phyloP scores from a whole-genome alignment of 2,888 invertebrate species.

The Papilio protenor region DNA sequence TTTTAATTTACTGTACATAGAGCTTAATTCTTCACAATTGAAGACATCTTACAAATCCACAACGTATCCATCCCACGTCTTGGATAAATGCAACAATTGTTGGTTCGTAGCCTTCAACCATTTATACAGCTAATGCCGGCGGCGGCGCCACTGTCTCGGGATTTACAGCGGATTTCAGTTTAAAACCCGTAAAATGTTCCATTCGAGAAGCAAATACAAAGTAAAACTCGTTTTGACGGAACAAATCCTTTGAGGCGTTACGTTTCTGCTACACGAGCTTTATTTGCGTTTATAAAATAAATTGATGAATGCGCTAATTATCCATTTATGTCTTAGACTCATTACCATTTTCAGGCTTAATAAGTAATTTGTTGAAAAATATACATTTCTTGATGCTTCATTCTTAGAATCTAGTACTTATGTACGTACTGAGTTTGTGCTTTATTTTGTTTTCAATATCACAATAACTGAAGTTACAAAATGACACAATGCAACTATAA shows the following conservation, averaged over 20 bases:
- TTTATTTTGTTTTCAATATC: too few species aligned
- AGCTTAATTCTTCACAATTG: not conserved
- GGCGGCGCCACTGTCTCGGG: conserved; percentile 26
- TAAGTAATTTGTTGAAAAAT: too few species aligned
- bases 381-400: too few species aligned
- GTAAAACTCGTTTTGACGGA: conserved; percentile 27
- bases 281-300: conserved; percentile 4
- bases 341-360: too few species aligned
- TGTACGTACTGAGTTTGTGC: too few species aligned
- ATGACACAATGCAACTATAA: too few species aligned
- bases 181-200: conserved; percentile 37
- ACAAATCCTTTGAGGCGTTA: conserved; percentile 20
- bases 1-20: not conserved
- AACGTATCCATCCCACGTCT: conserved; percentile 9
- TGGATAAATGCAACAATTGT: conserved; percentile 30
- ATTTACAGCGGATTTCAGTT: conserved; percentile 35
- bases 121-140: conserved; percentile 32
- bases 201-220: conserved; percentile 29
- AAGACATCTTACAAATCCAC: conserved; percentile 6
- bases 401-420: too few species aligned
- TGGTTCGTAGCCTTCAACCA: conserved; percentile 26
- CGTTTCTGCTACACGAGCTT: conserved; percentile 16
- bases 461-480: too few species aligned
- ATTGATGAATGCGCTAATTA: not conserved
- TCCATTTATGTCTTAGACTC: too few species aligned